Conservation (phyloP, 2,113 vertebrate species). For the Suricata suricatta region DNA sequence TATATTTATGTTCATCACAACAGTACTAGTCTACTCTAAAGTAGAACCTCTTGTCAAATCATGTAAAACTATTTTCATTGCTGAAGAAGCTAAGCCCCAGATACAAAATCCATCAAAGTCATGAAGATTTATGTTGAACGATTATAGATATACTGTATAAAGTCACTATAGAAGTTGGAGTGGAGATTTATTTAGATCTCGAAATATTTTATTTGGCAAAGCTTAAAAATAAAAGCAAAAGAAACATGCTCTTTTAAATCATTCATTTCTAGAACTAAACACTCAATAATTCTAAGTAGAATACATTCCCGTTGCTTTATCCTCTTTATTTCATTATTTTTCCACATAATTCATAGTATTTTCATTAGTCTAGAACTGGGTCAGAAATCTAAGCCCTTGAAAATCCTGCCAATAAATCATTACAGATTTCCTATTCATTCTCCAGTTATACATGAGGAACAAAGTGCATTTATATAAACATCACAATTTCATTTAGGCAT, state of each 20-base stretch:
- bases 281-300: constrained; percentile 64
- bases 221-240: constrained; percentile 47
- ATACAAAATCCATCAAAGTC: not conserved
- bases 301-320: constrained; percentile 48
- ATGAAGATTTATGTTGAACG: constrained; percentile 42
- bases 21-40: not conserved
- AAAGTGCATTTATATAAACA: constrained; percentile 40
- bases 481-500: not conserved
- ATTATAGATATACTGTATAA: constrained; percentile 46
- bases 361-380: constrained; percentile 62
- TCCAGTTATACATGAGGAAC: constrained; percentile 29
- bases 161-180: constrained; percentile 7
- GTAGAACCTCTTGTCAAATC: not conserved
- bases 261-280: constrained; percentile 71
- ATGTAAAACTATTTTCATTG: constrained; percentile 42
- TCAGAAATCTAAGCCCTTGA: constrained; percentile 68
- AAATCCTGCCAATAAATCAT: constrained; percentile 60
- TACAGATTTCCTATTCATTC: constrained; percentile 41
- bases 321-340: constrained; percentile 64
- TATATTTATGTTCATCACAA: not conserved
- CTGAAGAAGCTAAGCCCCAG: not conserved
- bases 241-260: constrained; percentile 63
- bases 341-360: constrained; percentile 64
- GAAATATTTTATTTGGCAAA: constrained; percentile 56
- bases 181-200: constrained; percentile 63